These are phyloP conservation scores for Prionchulus punctatus DNA, from an alignment of 2,888 invertebrate species.

Conservation along the genomic window DNA sequence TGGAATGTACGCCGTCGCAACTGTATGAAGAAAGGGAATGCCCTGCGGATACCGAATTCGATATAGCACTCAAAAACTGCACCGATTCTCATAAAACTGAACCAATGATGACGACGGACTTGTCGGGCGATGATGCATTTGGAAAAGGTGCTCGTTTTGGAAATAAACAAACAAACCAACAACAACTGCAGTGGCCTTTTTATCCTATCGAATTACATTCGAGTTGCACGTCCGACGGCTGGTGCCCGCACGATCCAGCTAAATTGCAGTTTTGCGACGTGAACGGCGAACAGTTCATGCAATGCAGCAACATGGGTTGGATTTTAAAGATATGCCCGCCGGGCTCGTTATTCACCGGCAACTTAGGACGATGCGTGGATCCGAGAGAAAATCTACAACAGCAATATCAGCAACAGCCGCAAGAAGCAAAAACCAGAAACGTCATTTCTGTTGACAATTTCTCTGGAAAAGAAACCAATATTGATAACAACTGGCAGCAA, in stretches of 20 bases:
- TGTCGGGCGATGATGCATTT: too few species aligned
- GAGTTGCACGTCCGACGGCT: background rate
- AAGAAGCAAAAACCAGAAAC: too few species aligned
- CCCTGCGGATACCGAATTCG: background rate
- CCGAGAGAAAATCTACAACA: too few species aligned
- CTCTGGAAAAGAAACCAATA: too few species aligned
- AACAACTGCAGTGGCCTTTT: too few species aligned
- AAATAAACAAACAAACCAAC: too few species aligned
- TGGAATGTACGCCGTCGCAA: background rate
- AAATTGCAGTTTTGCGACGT: background rate
- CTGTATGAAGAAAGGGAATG: background rate
- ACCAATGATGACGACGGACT: too few species aligned
- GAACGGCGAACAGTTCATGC: background rate
- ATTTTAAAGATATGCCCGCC: background rate
- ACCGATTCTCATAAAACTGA: too few species aligned
- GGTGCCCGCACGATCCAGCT: background rate
- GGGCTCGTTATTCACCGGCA: background rate
- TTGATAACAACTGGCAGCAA: too few species aligned
- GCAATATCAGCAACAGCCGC: too few species aligned
- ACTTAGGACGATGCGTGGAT: background rate
- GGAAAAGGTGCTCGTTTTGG: too few species aligned
- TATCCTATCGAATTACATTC: background rate
- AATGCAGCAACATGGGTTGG: background rate
- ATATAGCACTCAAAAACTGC: background rate
- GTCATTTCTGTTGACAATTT: too few species aligned